Evolutionary conservation across 2,113 vertebrate species (phyloP), one percentile per base, ranked within the genome.

Genomic region (Scomber colias): DNA sequence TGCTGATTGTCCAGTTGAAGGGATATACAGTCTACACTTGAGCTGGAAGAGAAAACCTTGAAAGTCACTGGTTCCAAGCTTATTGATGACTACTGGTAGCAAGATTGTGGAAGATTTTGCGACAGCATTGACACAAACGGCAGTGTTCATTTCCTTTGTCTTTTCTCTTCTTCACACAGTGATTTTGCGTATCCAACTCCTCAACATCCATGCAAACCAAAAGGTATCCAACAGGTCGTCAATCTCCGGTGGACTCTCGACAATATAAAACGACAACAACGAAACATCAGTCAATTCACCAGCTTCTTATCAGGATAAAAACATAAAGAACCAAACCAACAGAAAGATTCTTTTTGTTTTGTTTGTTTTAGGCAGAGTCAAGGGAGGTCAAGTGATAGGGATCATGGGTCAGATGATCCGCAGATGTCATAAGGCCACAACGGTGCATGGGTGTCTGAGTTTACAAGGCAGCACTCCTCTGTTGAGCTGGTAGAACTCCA

Each of bases 401-500:
- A 24, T 35, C 4, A 27, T 11, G 71, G 35, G 68, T 89, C 90
- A 87, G 89, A 74, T 71, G 64, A 71, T 89, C 71, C 3, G 64
- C 53, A 59, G 81, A n/a, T 89, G 96, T 99, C 97, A 99, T 96
- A 99, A 98, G 97, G 98, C 97, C 94, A 99, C 97, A 17, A 96
- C 94, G 91, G 97, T 97, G 95, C 98, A 99, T 80, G 98, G 97
- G 93, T 99, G 98, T 94, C 97, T 99, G 87, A 99, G 97, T 94
- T 97, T 99, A 95, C 96, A 99, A 87, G 98, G 98, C 94, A 99
- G 95, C 73, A 98, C 95, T 81, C 98, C 98, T 94, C 96, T 96
- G 96, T 99, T 99, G 88, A 99, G 97, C 95, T 99, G 98, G 95
- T 99, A 99, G 90, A 99, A 99, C 93, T 99, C 98, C 79, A 99